These are phyloP conservation scores for Nebria brevicollis DNA, from an alignment of 2,888 invertebrate species.

Conservation along the genomic window DNA sequence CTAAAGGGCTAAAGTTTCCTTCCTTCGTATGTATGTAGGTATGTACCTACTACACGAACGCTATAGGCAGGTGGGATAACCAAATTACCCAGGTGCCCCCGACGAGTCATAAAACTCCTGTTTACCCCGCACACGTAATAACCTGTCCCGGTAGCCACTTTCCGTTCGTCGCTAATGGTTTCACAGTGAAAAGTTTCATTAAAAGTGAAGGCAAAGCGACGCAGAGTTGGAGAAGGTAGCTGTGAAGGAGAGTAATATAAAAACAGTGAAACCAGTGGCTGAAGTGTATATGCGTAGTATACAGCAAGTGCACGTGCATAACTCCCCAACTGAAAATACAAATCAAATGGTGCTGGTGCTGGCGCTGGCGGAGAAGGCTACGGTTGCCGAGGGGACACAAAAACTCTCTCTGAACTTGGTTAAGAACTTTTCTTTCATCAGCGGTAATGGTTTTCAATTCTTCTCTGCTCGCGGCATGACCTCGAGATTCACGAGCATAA, in stretches of 20 bases:
- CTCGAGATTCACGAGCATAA: constrained; percentile 48
- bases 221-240: constrained; percentile 48
- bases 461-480: constrained; percentile 55
- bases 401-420: constrained; percentile 59
- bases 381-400: constrained; percentile 59
- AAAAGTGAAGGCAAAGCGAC: constrained; percentile 42
- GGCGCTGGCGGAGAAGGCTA: constrained; percentile 40
- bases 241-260: constrained; percentile 42
- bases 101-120: constrained; percentile 6
- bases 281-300: constrained; percentile 25
- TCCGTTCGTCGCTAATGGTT: constrained; percentile 34
- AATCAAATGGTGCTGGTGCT: constrained; percentile 60
- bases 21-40: background rate
- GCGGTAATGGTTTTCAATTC: constrained; percentile 64
- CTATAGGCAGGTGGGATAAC: constrained; percentile 5
- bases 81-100: constrained; percentile 24
- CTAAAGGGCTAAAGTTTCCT: constrained; percentile 6
- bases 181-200: constrained; percentile 48
- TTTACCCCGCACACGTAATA: background rate
- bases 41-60: too few species aligned
- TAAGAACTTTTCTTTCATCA: constrained; percentile 64
- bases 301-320: constrained; percentile 48
- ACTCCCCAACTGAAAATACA: constrained; percentile 55
- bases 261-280: constrained; percentile 33
- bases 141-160: constrained; percentile 13